These are phyloP conservation scores for Xestoiulus laeticollis DNA, from an alignment of 2,888 invertebrate species.

Conservation along the genomic window DNA sequence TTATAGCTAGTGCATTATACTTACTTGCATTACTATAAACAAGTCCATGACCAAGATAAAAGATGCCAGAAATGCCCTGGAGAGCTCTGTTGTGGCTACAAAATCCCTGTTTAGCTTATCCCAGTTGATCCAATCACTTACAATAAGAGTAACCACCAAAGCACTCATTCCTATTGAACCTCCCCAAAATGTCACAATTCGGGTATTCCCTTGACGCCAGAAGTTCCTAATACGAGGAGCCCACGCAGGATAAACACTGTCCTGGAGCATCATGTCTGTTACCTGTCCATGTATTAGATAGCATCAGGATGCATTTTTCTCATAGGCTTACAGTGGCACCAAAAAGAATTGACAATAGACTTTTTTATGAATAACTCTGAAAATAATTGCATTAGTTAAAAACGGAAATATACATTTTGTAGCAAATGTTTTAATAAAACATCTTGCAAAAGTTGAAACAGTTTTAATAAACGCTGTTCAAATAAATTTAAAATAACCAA, in stretches of 20 bases:
- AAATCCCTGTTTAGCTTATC: conserved; percentile 67
- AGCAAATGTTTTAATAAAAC: too few species aligned
- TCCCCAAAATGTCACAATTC: conserved; percentile 68
- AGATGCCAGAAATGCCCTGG: conserved; percentile 67
- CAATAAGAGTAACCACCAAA: conserved; percentile 66
- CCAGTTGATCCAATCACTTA: conserved; percentile 67
- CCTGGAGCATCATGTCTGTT: conserved; percentile 69
- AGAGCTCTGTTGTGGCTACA: conserved; percentile 67
- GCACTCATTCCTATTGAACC: conserved; percentile 64
- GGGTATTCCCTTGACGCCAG: conserved; percentile 65
- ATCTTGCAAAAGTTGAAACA: too few species aligned
- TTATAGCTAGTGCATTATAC: too few species aligned
- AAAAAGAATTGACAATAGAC: too few species aligned
- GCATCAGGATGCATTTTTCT: background rate
- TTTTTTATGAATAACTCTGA: too few species aligned
- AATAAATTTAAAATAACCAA: too few species aligned
- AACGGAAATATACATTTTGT: too few species aligned
- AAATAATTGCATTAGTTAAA: too few species aligned
- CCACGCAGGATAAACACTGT: conserved; percentile 67
- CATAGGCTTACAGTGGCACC: background rate
- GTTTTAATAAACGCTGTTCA: too few species aligned
- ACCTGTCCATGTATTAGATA: conserved; percentile 60
- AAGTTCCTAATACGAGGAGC: conserved; percentile 61
- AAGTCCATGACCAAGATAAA: conserved; percentile 68
- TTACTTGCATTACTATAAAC: conserved; percentile 67